phyloP scores from a whole-genome alignment of 2,888 invertebrate genomes.

The Heteromurus nitidus region DNA sequence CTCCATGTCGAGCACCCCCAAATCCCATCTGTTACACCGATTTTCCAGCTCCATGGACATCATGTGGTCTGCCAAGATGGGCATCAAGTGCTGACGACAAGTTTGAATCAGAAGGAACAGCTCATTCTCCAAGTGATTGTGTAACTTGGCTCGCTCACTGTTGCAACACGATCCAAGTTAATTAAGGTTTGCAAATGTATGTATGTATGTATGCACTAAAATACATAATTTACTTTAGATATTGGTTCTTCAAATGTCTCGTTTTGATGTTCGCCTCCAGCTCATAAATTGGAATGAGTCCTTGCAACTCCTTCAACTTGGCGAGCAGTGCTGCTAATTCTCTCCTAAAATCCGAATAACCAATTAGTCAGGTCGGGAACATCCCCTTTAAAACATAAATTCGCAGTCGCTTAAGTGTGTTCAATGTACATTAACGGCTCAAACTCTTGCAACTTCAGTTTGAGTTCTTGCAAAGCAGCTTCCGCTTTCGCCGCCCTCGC shows the following conservation, averaged over 20 bases:
- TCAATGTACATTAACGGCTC: slow-evolving; percentile 69
- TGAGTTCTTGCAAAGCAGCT: slow-evolving; percentile 56
- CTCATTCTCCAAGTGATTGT: slow-evolving; percentile 71
- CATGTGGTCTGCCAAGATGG: slow-evolving; percentile 71
- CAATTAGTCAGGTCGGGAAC: too few species aligned
- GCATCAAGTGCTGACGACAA: slow-evolving; percentile 69
- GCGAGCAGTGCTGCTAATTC: slow-evolving; percentile 67
- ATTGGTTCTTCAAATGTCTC: slow-evolving; percentile 71
- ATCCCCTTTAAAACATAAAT: too few species aligned
- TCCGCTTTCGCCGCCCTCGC: slow-evolving; percentile 60
- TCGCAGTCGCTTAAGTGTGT: too few species aligned
- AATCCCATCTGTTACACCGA: slow-evolving; percentile 66
- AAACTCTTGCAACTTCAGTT: slow-evolving; percentile 64
- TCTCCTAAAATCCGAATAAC: too few species aligned
- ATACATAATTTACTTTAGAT: slow-evolving; percentile 58
- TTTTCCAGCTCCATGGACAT: slow-evolving; percentile 62
- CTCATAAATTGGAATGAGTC: slow-evolving; percentile 69
- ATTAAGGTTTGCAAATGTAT: too few species aligned
- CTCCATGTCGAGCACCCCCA: slow-evolving; percentile 64
- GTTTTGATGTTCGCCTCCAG: slow-evolving; percentile 71
- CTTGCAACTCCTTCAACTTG: slow-evolving; percentile 64
- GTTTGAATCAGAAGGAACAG: slow-evolving; percentile 66
- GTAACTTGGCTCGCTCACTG: slow-evolving; percentile 69
- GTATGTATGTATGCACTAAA: too few species aligned
- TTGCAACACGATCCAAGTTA: too few species aligned